Percentiles rank a stretch among this genome's conserved stretches.
phyloP scores from a whole-genome alignment of 2,888 invertebrate species.

The Blastobasis adustella region DNA sequence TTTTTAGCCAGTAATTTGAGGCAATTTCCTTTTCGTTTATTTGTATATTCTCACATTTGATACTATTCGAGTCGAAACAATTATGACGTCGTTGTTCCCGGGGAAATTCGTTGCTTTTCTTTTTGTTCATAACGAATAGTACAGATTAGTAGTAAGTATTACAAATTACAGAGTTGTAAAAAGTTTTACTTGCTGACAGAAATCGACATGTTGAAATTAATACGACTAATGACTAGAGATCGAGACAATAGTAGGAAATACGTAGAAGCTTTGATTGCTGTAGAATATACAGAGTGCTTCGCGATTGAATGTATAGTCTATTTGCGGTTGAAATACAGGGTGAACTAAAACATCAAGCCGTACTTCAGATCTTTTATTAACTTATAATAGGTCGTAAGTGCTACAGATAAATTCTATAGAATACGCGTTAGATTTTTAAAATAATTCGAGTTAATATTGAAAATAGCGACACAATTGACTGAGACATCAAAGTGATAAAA shows the following conservation, averaged over 20 bases:
- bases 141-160: neutral
- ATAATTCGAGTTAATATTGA: neutral
- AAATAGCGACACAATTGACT: too few relatives aligned
- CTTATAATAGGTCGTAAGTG: conserved; percentile 1
- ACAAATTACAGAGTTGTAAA: neutral
- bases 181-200: neutral
- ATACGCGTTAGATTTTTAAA: neutral
- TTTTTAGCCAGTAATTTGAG: conserved; percentile 1
- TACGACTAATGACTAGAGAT: conserved; percentile 51
- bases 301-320: conserved; percentile 37
- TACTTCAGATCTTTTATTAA: conserved; percentile 17
- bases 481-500: too few relatives aligned
- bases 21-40: neutral
- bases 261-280: conserved; percentile 59
- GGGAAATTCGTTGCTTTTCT: too few relatives aligned
- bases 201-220: conserved; percentile 19
- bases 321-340: conserved; percentile 52
- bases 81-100: neutral
- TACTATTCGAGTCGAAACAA: neutral
- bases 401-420: neutral
- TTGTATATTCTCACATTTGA: neutral
- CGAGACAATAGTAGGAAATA: conserved; percentile 69
- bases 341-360: conserved; percentile 45
- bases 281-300: conserved; percentile 57
- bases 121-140: neutral